These are phyloP conservation scores for Drosophila merina DNA, from an alignment of 2,888 invertebrate species.

Conservation along the genomic window DNA sequence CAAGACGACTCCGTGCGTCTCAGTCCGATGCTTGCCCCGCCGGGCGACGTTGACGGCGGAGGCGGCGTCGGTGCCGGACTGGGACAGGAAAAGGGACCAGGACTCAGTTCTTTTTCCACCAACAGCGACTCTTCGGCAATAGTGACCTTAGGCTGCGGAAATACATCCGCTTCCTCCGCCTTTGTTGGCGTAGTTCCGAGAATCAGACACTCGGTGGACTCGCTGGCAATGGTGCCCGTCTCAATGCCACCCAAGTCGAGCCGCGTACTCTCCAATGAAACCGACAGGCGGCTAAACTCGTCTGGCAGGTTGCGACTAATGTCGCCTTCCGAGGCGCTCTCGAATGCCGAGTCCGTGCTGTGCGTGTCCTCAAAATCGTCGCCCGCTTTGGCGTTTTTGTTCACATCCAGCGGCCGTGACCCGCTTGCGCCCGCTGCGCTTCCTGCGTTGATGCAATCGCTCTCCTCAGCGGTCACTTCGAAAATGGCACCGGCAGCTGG, in stretches of 20 bases:
- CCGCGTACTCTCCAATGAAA: slow-evolving; percentile 77
- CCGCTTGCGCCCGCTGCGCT: slow-evolving; percentile 45
- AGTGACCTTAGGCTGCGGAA: slow-evolving; percentile 69
- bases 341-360: slow-evolving; percentile 83
- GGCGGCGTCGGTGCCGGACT: slow-evolving; percentile 79
- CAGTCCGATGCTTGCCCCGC: slow-evolving; percentile 74
- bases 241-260: slow-evolving; percentile 79
- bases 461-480: slow-evolving; percentile 79
- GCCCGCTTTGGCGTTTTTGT: slow-evolving; percentile 75
- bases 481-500: slow-evolving; percentile 57
- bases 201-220: slow-evolving; percentile 79
- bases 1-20: slow-evolving; percentile 81
- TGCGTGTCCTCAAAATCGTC: slow-evolving; percentile 83
- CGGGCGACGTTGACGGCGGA: slow-evolving; percentile 81
- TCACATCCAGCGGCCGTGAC: slow-evolving; percentile 78
- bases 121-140: slow-evolving; percentile 70
- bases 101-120: slow-evolving; percentile 59
- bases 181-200: slow-evolving; percentile 62
- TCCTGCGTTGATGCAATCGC: slow-evolving; percentile 67
- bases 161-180: slow-evolving; percentile 10
- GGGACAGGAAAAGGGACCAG: slow-evolving; percentile 62
- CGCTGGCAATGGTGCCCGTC: slow-evolving; percentile 82
- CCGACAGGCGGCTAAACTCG: slow-evolving; percentile 79
- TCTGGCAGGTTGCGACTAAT: slow-evolving; percentile 82
- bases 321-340: slow-evolving; percentile 83